Evolutionary conservation across 2,113 vertebrate genomes (phyloP).

Genomic region (Cettia cetti): DNA sequence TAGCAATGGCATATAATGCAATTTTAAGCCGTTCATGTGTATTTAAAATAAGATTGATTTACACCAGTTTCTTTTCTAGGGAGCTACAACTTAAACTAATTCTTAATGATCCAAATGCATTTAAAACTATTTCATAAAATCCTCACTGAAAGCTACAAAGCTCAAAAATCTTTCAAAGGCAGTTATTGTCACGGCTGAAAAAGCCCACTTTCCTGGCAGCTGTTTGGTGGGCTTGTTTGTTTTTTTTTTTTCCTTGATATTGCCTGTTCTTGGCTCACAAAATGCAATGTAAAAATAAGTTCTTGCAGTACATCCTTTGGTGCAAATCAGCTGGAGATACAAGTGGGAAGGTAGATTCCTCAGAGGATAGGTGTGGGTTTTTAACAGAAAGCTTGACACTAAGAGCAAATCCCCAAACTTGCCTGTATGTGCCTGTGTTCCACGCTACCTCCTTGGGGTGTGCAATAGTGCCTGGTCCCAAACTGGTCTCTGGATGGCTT

Average conservation of each 20-base stretch:
- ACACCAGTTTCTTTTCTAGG: conserved; percentile 33
- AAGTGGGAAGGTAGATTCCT: background rate
- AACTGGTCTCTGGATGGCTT: background rate
- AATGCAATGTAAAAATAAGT: background rate
- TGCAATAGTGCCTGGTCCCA: background rate
- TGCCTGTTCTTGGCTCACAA: background rate
- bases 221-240: background rate
- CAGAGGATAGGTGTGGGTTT: background rate
- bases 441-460: rapidly evolving
- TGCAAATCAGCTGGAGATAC: background rate
- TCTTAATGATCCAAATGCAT: conserved; percentile 54
- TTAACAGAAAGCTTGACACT: background rate
- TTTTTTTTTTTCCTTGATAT: background rate
- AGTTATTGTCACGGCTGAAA: background rate
- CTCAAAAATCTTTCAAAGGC: background rate
- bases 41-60: conserved; percentile 64
- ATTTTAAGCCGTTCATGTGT: conserved; percentile 51
- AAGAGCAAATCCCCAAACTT: background rate
- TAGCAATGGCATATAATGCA: conserved; percentile 1
- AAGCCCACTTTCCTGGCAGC: background rate
- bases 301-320: background rate
- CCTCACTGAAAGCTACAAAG: background rate
- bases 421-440: rapidly evolving
- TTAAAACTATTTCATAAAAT: conserved; percentile 52
- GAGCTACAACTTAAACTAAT: conserved; percentile 56